Evolutionary conservation across 2,797 vertebrate genomes (phyloP).

Genomic region (Gallinago stenura): DNA sequence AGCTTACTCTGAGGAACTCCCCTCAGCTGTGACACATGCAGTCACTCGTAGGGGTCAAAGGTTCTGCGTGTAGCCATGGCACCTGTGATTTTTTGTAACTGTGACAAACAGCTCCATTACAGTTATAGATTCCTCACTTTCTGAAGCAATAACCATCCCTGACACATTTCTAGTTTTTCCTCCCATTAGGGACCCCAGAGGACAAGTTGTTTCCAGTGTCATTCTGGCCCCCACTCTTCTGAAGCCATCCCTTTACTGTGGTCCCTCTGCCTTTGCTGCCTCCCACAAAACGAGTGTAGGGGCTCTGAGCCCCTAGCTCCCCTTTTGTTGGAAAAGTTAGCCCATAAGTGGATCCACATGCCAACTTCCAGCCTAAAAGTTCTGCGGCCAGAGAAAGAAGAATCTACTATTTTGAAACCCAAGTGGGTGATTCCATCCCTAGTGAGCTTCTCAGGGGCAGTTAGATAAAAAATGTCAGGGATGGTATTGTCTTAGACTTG

Average conservation of each 20-base stretch:
- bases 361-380: background rate
- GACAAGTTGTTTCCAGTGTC: background rate
- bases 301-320: background rate
- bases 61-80: background rate
- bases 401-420: background rate
- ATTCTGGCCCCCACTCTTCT: background rate
- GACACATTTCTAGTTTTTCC: background rate
- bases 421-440: background rate
- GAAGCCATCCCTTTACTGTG: background rate
- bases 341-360: background rate
- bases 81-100: background rate
- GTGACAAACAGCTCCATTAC: background rate
- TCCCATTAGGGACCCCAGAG: background rate
- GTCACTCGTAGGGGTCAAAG: background rate
- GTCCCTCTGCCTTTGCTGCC: background rate
- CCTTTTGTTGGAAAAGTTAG: background rate
- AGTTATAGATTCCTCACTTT: background rate
- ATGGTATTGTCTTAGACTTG: background rate
- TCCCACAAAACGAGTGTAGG: background rate
- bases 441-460: background rate
- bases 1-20: background rate
- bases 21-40: background rate
- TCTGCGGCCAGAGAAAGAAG: background rate
- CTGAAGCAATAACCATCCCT: background rate
- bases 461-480: background rate